Percentiles rank a stretch among this genome's conserved stretches.
phyloP scores from a whole-genome alignment of 2,888 invertebrate species.

The Cepaea hortensis region DNA sequence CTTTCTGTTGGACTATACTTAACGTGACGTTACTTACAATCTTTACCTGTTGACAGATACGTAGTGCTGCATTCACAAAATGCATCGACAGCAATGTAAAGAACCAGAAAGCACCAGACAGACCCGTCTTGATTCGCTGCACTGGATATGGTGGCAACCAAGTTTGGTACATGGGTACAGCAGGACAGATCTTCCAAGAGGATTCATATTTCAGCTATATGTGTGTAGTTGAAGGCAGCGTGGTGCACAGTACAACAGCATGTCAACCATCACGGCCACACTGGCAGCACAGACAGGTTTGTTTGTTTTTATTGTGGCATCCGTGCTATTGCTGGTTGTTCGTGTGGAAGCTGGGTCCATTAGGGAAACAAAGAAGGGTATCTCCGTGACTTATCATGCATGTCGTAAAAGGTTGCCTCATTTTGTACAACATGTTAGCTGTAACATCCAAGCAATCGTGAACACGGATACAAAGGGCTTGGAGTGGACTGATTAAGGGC shows the following conservation, averaged over 20 bases:
- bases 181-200: conserved; percentile 7
- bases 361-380: too few species aligned
- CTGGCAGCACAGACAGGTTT: conserved; percentile 3
- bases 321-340: too few species aligned
- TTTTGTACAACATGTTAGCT: too few species aligned
- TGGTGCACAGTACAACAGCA: neutral
- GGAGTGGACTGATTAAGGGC: too few species aligned
- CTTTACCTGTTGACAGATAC: conserved; percentile 18
- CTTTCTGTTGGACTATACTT: too few species aligned
- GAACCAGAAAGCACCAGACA: neutral
- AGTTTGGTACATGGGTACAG: conserved; percentile 12
- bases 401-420: too few species aligned
- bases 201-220: neutral
- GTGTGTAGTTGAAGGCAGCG: neutral
- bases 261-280: conserved; percentile 1
- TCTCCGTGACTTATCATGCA: too few species aligned
- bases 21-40: too few species aligned
- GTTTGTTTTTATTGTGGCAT: neutral
- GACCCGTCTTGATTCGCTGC: conserved; percentile 1
- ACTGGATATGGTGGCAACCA: conserved; percentile 23
- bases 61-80: neutral
- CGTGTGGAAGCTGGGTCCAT: too few species aligned
- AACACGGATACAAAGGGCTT: too few species aligned
- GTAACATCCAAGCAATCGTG: too few species aligned
- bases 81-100: conserved; percentile 37